These are phyloP conservation scores for Myiagra hebetior DNA, from an alignment of 2,113 vertebrate species.

Conservation along the genomic window DNA sequence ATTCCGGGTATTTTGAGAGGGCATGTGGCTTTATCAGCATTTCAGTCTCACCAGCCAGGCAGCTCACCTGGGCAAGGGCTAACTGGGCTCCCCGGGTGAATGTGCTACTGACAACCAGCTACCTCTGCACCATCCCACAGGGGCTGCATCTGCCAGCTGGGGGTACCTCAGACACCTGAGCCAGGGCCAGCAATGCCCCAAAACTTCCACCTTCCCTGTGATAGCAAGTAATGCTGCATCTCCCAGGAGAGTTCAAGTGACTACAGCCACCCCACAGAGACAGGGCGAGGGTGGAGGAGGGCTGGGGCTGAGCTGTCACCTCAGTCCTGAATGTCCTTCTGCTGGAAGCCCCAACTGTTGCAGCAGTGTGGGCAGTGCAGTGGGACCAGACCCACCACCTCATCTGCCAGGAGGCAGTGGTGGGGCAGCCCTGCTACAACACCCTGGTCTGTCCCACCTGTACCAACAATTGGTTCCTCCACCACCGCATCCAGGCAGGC, in stretches of 20 bases:
- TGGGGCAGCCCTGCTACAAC: rapidly evolving
- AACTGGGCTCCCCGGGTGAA: rapidly evolving
- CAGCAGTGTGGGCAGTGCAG: not conserved
- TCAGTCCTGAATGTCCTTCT: not conserved
- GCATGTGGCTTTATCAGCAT: not conserved
- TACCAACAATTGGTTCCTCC: not conserved
- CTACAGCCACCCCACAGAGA: rapidly evolving
- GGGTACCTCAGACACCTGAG: not conserved
- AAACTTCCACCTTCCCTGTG: not conserved
- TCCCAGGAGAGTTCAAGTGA: not conserved
- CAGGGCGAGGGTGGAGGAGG: rapidly evolving
- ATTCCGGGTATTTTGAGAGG: not conserved
- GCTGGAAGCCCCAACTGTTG: not conserved
- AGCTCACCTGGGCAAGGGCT: not conserved
- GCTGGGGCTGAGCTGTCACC: not conserved
- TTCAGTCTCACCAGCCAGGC: not conserved
- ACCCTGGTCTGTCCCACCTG: not conserved
- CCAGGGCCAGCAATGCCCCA: not conserved
- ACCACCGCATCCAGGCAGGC: not conserved
- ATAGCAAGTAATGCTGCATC: not conserved
- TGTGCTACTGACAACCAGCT: not conserved
- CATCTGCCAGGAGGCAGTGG: not conserved
- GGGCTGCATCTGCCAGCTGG: not conserved
- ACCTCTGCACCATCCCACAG: not conserved
- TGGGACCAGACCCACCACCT: rapidly evolving